Conservation (phyloP, 2,888 invertebrate genomes). For the Acleris laterana region DNA sequence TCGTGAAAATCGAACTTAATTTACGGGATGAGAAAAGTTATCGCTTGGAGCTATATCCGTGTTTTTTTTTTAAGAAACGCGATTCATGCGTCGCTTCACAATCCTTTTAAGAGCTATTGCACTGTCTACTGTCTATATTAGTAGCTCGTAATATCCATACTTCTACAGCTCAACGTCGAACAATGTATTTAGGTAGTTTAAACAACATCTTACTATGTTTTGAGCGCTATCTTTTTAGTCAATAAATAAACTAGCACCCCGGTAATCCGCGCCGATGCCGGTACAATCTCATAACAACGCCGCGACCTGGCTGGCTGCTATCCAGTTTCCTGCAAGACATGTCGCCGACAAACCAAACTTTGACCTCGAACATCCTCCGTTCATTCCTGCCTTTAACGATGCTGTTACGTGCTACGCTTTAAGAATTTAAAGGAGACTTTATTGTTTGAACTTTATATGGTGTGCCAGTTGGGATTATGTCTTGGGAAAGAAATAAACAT, state of each 20-base stretch:
- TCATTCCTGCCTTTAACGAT: conserved; percentile 27
- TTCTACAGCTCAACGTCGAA: too few species aligned
- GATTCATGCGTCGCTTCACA: too few species aligned
- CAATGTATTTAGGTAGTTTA: not conserved
- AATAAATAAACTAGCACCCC: conserved; percentile 29
- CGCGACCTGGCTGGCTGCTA: conserved; percentile 29
- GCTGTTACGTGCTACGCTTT: conserved; percentile 27
- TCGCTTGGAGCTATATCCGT: too few species aligned
- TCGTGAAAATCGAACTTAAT: too few species aligned
- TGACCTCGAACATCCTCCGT: conserved; percentile 30
- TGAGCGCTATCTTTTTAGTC: conserved; percentile 10
- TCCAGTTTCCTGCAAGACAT: conserved; percentile 29
- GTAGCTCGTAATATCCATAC: too few species aligned
- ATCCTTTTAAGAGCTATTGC: too few species aligned
- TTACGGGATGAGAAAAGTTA: too few species aligned
- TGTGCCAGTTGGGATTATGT: not conserved
- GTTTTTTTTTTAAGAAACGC: too few species aligned
- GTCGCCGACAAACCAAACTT: conserved; percentile 36
- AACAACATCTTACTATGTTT: not conserved
- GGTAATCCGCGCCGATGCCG: conserved; percentile 27
- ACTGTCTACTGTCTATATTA: too few species aligned
- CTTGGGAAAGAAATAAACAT: not conserved
- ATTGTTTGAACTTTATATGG: not conserved
- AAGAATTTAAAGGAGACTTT: not conserved
- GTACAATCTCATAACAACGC: conserved; percentile 36